phyloP scores from a whole-genome alignment of 2,888 invertebrate species.

The Stenichneumon culpator region DNA sequence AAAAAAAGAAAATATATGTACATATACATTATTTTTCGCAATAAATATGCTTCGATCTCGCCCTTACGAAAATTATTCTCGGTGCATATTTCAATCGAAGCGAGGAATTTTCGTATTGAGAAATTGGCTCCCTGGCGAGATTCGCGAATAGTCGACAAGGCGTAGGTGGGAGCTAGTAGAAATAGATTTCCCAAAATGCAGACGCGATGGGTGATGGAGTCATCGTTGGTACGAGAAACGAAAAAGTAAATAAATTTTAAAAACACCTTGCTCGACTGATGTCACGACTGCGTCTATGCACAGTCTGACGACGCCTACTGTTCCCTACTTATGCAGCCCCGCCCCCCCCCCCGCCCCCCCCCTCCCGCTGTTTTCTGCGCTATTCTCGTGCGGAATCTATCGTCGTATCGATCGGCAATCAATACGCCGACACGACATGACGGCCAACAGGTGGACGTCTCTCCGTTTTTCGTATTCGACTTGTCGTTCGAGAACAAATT shows the following conservation, averaged over 20 bases:
- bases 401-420: slow-evolving; percentile 15
- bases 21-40: no score
- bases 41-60: not conserved
- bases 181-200: slow-evolving; percentile 20
- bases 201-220: slow-evolving; percentile 44
- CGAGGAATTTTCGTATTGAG: not conserved
- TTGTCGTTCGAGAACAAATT: not conserved
- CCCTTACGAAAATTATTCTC: not conserved
- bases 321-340: not conserved
- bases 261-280: slow-evolving; percentile 41
- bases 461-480: slow-evolving; percentile 24
- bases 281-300: slow-evolving; percentile 24
- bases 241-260: not conserved
- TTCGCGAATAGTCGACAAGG: slow-evolving; percentile 1
- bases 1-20: no score
- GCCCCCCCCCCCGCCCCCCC: not conserved
- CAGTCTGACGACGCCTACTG: slow-evolving; percentile 6
- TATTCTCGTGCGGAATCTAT: slow-evolving; percentile 16
- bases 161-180: slow-evolving; percentile 32
- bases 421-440: slow-evolving; percentile 79
- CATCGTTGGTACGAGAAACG: slow-evolving; percentile 16
- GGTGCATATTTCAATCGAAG: not conserved
- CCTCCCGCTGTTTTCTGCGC: not conserved
- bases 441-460: slow-evolving; percentile 79
- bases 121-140: not conserved